Percentiles rank a stretch among this genome's conserved stretches.
Evolutionary conservation across 64 coral and sea anemone genomes (phyloP).

Genomic region (Orbicella faveolata): DNA sequence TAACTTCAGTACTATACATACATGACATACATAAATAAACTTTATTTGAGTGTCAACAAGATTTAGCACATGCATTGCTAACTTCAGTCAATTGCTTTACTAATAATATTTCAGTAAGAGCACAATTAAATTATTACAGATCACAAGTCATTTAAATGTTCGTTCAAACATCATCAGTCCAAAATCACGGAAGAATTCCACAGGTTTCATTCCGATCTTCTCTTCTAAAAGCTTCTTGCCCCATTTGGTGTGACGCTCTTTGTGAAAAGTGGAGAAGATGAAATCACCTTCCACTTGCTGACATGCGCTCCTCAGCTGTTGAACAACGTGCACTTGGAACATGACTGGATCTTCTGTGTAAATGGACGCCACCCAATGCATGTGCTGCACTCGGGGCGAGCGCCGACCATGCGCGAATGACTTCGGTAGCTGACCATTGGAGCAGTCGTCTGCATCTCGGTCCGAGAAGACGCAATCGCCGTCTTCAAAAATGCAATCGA

Average conservation of each 20-base stretch:
- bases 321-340: conserved; percentile 73
- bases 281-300: conserved; percentile 46
- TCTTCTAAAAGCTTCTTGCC: conserved; percentile 73
- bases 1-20: too few relatives aligned
- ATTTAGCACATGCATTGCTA: too few relatives aligned
- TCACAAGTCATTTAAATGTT: conserved; percentile 40
- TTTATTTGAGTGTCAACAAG: too few relatives aligned
- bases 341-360: conserved; percentile 87
- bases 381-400: conserved; percentile 62
- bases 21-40: too few relatives aligned
- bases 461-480: conserved; percentile 73
- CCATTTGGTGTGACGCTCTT: conserved; percentile 42
- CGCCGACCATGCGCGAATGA: conserved; percentile 86
- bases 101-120: too few relatives aligned
- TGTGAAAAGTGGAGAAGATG: conserved; percentile 88
- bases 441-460: conserved; percentile 62
- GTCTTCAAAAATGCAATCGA: conserved; percentile 68
- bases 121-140: background rate
- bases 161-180: conserved; percentile 88
- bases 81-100: too few relatives aligned
- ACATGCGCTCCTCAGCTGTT: conserved; percentile 69
- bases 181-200: conserved; percentile 84
- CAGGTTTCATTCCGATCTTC: conserved; percentile 47
- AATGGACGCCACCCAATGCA: conserved; percentile 86
- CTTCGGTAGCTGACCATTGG: conserved; percentile 54